Evolutionary conservation across 92 coral and sea anemone genomes (phyloP).

Genomic region (Porites cylindrica): DNA sequence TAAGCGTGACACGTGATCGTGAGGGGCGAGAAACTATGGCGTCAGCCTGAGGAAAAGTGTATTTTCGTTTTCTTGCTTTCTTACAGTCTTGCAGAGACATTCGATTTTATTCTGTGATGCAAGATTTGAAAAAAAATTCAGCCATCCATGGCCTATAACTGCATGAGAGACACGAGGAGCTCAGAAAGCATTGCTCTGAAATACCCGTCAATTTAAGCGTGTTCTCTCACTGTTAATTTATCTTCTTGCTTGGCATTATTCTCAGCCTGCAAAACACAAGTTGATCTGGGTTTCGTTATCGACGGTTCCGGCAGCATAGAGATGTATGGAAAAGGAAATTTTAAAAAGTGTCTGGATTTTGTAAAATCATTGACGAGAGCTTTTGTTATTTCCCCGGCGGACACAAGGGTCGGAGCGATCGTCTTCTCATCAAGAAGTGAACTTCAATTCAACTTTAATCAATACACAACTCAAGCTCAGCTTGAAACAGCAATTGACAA

Average conservation of each 20-base stretch:
- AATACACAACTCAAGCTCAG: slow-evolving; percentile 48
- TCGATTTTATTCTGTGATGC: too few species aligned
- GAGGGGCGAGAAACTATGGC: too few species aligned
- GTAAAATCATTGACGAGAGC: slow-evolving; percentile 63
- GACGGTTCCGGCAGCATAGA: slow-evolving; percentile 90
- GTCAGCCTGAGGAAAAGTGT: too few species aligned
- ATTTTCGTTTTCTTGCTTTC: too few species aligned
- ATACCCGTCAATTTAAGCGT: too few species aligned
- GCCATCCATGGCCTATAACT: too few species aligned
- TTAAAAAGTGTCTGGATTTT: slow-evolving; percentile 68
- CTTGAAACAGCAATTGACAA: slow-evolving; percentile 68
- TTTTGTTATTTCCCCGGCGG: slow-evolving; percentile 61
- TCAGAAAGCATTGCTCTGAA: too few species aligned
- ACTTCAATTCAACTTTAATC: slow-evolving; percentile 72
- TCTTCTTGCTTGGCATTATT: background rate
- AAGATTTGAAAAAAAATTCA: too few species aligned
- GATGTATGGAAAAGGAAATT: slow-evolving; percentile 88
- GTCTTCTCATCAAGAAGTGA: slow-evolving; percentile 70
- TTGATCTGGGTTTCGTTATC: slow-evolving; percentile 81
- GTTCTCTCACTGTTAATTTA: background rate
- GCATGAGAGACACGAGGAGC: too few species aligned
- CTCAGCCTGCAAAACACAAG: slow-evolving; percentile 75
- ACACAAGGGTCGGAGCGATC: slow-evolving; percentile 79
- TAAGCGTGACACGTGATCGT: too few species aligned
- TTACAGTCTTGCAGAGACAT: too few species aligned